Evolutionary conservation across 2,113 vertebrate genomes (phyloP).

Genomic region (Antidorcas marsupialis): DNA sequence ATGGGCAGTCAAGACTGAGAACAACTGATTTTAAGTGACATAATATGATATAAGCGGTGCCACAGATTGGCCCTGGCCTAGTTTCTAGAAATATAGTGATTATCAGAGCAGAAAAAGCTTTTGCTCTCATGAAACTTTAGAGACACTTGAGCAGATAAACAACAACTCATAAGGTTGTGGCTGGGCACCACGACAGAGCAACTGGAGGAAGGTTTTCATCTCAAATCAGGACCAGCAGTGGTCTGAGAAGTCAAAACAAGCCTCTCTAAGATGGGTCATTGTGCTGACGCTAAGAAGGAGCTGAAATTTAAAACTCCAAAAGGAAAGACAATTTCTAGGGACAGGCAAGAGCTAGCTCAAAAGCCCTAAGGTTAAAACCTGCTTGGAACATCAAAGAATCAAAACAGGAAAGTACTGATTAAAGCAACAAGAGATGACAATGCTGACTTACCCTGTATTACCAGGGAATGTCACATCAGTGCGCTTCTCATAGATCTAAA

Average conservation of each 20-base stretch:
- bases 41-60: neutral
- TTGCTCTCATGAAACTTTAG: neutral
- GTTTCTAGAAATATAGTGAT: neutral
- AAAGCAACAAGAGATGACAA: neutral
- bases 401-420: neutral
- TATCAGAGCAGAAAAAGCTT: neutral
- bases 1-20: neutral
- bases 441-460: neutral
- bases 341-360: neutral
- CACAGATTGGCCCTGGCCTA: neutral
- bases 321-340: neutral
- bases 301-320: neutral
- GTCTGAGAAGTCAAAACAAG: neutral
- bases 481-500: neutral
- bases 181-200: rapidly evolving
- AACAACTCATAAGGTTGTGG: neutral
- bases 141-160: neutral
- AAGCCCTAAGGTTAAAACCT: neutral
- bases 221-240: rapidly evolving
- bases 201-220: neutral
- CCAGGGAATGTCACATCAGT: neutral
- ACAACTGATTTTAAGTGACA: neutral
- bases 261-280: neutral
- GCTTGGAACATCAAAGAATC: neutral
- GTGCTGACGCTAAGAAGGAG: neutral